Evolutionary conservation across 37 sponge, comb jelly and placozoan species (phyloP).

Genomic region (Lycopodina hypogea): DNA sequence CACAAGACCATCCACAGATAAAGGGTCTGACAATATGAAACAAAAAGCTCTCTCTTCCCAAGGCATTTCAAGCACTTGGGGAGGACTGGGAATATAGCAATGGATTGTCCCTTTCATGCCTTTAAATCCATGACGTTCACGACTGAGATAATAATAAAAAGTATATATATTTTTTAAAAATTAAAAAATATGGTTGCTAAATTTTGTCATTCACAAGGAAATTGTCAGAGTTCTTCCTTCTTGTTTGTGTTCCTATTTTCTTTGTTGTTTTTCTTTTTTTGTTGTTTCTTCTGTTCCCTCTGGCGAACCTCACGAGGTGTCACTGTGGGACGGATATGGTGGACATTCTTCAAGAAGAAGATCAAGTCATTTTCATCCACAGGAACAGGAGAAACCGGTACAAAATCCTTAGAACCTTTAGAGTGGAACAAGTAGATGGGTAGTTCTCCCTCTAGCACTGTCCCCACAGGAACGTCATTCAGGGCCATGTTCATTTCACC

Average conservation of each 20-base stretch:
- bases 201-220: neutral
- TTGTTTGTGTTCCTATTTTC: conserved; percentile 9
- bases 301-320: conserved; percentile 2
- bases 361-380: conserved; percentile 51
- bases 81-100: too few species aligned
- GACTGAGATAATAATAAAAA: too few species aligned
- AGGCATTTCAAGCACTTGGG: too few species aligned
- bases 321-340: conserved; percentile 14
- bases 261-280: neutral
- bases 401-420: conserved; percentile 22
- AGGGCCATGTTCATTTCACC: conserved; percentile 55
- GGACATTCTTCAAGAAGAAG: conserved; percentile 34
- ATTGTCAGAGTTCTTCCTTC: conserved; percentile 21
- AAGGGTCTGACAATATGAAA: too few species aligned
- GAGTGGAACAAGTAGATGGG: conserved; percentile 40
- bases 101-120: too few species aligned
- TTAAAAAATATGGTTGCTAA: neutral
- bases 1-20: too few species aligned
- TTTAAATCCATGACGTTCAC: too few species aligned
- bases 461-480: conserved; percentile 46
- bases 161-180: neutral
- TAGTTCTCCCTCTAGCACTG: conserved; percentile 8
- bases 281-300: conserved; percentile 3
- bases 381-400: conserved; percentile 34
- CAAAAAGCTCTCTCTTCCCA: too few species aligned